These are phyloP conservation scores for Reinhardtius hippoglossoides DNA, from an alignment of 2,113 vertebrate species.

Conservation along the genomic window DNA sequence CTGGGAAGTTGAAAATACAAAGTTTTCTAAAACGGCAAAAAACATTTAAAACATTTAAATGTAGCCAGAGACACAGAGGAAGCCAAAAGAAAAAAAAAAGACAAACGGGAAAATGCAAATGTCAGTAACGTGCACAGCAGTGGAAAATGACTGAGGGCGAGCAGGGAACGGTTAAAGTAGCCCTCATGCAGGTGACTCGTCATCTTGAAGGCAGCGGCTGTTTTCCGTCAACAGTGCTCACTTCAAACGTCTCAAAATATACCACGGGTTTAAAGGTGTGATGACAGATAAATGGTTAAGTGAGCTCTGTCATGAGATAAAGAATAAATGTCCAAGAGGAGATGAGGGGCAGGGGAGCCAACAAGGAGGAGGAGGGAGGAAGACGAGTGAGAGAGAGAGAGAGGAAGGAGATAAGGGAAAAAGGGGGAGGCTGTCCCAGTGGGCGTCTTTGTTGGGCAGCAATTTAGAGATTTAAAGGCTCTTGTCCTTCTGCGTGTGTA, in stretches of 20 bases:
- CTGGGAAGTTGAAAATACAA: too few species aligned
- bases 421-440: conserved; percentile 33
- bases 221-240: not conserved
- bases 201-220: not conserved
- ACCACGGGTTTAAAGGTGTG: not conserved
- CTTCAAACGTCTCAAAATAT: not conserved
- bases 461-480: conserved; percentile 71
- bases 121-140: too few species aligned
- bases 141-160: not conserved
- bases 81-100: not conserved
- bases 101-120: too few species aligned
- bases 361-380: conserved; percentile 17
- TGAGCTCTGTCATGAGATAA: not conserved
- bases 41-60: not conserved
- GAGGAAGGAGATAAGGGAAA: conserved; percentile 1
- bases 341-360: not conserved
- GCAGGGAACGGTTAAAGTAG: not conserved
- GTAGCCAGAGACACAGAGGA: not conserved
- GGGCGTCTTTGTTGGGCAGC: conserved; percentile 67
- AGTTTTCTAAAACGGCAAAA: not conserved
- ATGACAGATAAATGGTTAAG: not conserved
- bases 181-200: not conserved
- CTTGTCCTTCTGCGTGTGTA: conserved; percentile 44
- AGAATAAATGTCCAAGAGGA: conserved; percentile 9
- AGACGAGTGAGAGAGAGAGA: conserved; percentile 11